Evolutionary conservation across 2,113 vertebrate genomes (phyloP).

Genomic region (Vanacampus margaritifer): DNA sequence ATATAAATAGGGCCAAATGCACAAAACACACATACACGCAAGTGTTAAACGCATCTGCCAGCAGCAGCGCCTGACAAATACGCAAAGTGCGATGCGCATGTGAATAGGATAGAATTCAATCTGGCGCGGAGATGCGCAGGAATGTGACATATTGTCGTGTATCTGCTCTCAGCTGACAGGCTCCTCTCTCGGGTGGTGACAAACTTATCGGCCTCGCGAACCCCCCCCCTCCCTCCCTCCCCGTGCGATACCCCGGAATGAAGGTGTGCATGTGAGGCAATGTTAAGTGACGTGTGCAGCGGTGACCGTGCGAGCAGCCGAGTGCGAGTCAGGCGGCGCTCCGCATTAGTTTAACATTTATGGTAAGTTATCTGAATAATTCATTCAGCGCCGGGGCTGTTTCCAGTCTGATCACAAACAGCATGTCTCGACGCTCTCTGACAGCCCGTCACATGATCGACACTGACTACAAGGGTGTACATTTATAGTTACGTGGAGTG

Average conservation of each 20-base stretch:
- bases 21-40: neutral
- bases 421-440: constrained; percentile 17
- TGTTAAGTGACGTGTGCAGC: constrained; percentile 45
- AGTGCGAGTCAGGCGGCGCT: constrained; percentile 4
- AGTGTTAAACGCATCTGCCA: neutral
- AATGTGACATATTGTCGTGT: neutral
- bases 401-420: constrained; percentile 27
- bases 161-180: constrained; percentile 1
- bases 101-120: neutral
- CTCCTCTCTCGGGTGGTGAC: constrained; percentile 14
- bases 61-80: neutral
- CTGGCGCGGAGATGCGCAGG: neutral
- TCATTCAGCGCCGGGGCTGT: constrained; percentile 10
- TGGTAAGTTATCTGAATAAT: constrained; percentile 43
- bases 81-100: neutral
- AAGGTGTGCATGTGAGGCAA: constrained; percentile 29
- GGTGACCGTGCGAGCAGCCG: constrained; percentile 4
- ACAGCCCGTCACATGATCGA: constrained; percentile 47
- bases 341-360: constrained; percentile 46
- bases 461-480: neutral
- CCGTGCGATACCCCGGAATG: constrained; percentile 13
- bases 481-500: neutral
- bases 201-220: constrained; percentile 24
- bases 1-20: neutral
- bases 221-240: too few species aligned